Percentiles rank a stretch among this genome's conserved stretches.
Conservation (phyloP, 2,888 invertebrate genomes). For the Andrena hattorfiana region DNA sequence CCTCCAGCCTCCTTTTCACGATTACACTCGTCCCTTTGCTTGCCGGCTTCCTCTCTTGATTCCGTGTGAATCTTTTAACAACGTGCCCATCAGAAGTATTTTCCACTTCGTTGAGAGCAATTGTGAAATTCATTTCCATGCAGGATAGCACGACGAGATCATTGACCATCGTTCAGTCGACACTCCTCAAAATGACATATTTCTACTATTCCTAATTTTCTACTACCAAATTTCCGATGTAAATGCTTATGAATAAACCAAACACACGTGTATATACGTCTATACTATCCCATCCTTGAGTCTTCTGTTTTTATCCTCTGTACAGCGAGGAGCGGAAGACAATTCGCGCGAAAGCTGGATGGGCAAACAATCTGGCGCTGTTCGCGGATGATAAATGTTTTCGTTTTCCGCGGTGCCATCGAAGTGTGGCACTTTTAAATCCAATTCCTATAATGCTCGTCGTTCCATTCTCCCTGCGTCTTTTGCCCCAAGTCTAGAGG, state of each 20-base stretch:
- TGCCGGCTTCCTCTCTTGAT: conserved; percentile 7
- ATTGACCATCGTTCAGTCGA: neutral
- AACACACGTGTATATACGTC: too few species aligned
- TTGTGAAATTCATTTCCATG: neutral
- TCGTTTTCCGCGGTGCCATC: conserved; percentile 62
- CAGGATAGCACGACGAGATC: neutral
- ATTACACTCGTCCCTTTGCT: conserved; percentile 32
- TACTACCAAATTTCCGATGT: too few species aligned
- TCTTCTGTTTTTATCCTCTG: conserved; percentile 48
- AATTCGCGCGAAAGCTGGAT: conserved; percentile 61
- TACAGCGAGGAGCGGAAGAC: conserved; percentile 32
- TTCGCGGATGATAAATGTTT: conserved; percentile 73
- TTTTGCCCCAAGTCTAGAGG: conserved; percentile 28
- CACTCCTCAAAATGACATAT: too few species aligned
- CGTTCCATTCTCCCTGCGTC: conserved; percentile 25
- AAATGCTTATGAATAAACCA: too few species aligned
- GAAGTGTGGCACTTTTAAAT: conserved; percentile 75
- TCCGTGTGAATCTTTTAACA: neutral
- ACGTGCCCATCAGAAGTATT: neutral
- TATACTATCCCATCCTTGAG: neutral
- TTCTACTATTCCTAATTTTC: too few species aligned
- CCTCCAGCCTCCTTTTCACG: conserved; percentile 18
- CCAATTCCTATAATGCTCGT: conserved; percentile 76
- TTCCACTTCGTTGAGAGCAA: neutral
- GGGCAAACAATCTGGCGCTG: conserved; percentile 61